These are phyloP conservation scores for Mamestra configurata DNA, from an alignment of 1,140 invertebrate species.

Conservation along the genomic window DNA sequence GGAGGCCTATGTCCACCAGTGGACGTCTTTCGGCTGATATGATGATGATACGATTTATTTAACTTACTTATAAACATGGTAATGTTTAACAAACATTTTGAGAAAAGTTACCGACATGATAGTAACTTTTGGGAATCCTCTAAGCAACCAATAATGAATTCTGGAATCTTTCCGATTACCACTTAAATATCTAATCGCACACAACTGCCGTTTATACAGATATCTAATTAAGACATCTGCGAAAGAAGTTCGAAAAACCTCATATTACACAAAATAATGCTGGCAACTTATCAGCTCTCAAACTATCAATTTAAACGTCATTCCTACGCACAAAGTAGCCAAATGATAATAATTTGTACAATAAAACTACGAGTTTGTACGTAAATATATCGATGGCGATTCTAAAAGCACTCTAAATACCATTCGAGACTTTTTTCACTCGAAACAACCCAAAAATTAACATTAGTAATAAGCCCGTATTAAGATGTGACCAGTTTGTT, in stretches of 20 bases:
- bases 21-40: too few species aligned
- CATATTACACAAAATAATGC: neutral
- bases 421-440: constrained; percentile 77
- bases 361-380: constrained; percentile 66
- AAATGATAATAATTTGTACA: constrained; percentile 52
- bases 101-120: too few species aligned
- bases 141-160: too few species aligned
- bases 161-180: too few species aligned
- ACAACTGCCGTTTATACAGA: neutral
- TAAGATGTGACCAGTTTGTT: constrained; percentile 59
- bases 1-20: too few species aligned
- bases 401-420: constrained; percentile 84
- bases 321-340: constrained; percentile 33
- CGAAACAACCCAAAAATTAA: constrained; percentile 81
- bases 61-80: too few species aligned
- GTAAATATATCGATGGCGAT: constrained; percentile 82
- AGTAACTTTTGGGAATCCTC: too few species aligned
- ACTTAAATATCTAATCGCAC: neutral
- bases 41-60: too few species aligned
- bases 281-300: neutral
- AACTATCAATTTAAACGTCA: constrained; percentile 50
- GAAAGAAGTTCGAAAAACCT: neutral
- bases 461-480: constrained; percentile 80
- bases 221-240: neutral
- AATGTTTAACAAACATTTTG: too few species aligned